Conservation (phyloP, 2,113 vertebrate genomes). For the Propithecus coquereli region DNA sequence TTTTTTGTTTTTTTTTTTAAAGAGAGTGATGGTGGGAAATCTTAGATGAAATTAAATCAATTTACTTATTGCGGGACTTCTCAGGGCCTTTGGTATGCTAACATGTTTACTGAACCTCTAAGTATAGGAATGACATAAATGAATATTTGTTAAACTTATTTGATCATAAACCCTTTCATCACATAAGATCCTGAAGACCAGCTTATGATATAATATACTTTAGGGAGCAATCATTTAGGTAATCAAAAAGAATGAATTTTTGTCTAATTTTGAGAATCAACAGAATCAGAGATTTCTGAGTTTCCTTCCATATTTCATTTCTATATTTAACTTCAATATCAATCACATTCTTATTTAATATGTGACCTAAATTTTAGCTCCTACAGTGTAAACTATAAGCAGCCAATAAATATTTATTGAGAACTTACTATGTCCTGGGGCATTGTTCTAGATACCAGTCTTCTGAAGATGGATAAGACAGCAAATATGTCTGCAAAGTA, state of each 20-base stretch:
- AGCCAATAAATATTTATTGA: not conserved
- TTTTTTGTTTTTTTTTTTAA: not conserved
- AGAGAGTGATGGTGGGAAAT: not conserved
- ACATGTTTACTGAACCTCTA: not conserved
- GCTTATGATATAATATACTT: not conserved
- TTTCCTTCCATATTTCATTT: not conserved
- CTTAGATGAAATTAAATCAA: not conserved
- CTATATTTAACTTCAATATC: not conserved
- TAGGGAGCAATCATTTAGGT: not conserved
- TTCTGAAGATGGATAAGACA: not conserved
- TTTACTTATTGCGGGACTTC: not conserved
- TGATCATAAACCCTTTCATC: not conserved
- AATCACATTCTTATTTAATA: not conserved
- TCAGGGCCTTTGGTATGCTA: not conserved
- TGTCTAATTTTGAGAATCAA: not conserved
- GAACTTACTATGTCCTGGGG: not conserved
- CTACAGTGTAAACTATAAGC: not conserved
- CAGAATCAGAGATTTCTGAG: not conserved
- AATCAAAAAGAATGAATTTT: not conserved
- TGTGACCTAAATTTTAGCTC: not conserved
- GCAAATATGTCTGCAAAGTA: not conserved
- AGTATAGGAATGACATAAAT: not conserved
- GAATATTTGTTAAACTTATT: not conserved
- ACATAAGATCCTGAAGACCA: not conserved
- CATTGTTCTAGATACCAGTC: not conserved